Conservation (phyloP, 2,113 vertebrate genomes). For the Urocitellus parryii region DNA sequence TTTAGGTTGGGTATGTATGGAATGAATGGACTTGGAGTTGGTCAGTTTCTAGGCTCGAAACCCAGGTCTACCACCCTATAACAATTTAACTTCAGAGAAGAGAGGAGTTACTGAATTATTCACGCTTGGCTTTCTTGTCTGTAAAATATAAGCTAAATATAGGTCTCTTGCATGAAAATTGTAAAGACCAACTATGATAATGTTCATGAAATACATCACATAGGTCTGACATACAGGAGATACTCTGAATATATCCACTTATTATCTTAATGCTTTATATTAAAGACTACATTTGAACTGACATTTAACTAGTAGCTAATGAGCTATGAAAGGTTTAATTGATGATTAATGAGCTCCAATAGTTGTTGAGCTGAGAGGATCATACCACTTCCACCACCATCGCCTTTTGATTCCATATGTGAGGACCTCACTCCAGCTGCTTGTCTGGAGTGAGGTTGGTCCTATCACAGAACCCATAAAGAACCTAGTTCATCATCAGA, state of each 20-base stretch:
- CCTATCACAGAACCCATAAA: background rate
- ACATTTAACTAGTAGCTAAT: conserved; percentile 31
- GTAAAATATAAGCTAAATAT: background rate
- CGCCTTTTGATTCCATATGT: background rate
- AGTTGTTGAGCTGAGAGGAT: background rate
- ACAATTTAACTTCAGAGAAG: background rate
- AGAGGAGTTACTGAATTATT: background rate
- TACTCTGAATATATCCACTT: background rate
- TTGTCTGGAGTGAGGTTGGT: background rate
- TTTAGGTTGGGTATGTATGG: background rate
- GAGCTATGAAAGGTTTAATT: background rate
- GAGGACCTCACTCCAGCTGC: background rate
- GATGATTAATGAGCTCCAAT: background rate
- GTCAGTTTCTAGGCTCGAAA: background rate
- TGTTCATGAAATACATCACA: background rate
- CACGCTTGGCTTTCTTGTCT: background rate
- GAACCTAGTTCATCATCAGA: background rate
- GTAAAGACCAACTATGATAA: background rate
- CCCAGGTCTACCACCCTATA: background rate
- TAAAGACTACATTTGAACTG: conserved; percentile 18
- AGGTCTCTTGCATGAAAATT: background rate
- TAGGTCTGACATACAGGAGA: background rate
- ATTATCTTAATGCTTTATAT: conserved; percentile 13
- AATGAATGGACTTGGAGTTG: background rate
- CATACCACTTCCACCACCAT: background rate